phyloP scores from a whole-genome alignment of 35 echinoderm and acorn worm species.

The Eucidaris tribuloides region DNA sequence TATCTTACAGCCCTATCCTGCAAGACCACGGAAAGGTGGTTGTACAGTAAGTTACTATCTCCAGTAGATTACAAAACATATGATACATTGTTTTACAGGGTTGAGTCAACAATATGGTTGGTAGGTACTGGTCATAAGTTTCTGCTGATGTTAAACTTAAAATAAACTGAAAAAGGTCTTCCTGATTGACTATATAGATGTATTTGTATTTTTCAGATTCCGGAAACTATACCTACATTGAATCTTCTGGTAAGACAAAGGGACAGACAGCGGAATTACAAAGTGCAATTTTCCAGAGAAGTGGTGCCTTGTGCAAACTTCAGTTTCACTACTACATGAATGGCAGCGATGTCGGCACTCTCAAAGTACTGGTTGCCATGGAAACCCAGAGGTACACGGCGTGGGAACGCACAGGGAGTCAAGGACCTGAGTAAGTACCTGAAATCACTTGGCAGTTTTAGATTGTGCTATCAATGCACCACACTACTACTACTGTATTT shows the following conservation, averaged over 20 bases:
- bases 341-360: conserved; percentile 15
- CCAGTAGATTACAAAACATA: too few relatives aligned
- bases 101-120: too few relatives aligned
- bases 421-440: conserved; percentile 15
- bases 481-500: background rate
- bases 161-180: too few relatives aligned
- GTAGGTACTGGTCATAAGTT: too few relatives aligned
- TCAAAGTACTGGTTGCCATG: background rate
- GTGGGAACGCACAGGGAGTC: conserved; percentile 21
- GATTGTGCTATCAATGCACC: background rate
- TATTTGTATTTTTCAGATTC: too few relatives aligned
- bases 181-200: too few relatives aligned
- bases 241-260: background rate
- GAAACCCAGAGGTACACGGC: background rate
- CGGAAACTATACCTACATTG: conserved; percentile 27
- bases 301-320: conserved; percentile 1
- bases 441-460: background rate
- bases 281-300: background rate
- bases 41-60: too few relatives aligned
- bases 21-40: too few relatives aligned
- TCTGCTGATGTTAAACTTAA: too few relatives aligned
- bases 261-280: background rate
- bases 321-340: conserved; percentile 44
- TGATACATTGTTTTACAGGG: too few relatives aligned
- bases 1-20: too few relatives aligned